Base-by-base conservation (phyloP, 1,140 invertebrate genomes). In the Heliconius himera region DNA sequence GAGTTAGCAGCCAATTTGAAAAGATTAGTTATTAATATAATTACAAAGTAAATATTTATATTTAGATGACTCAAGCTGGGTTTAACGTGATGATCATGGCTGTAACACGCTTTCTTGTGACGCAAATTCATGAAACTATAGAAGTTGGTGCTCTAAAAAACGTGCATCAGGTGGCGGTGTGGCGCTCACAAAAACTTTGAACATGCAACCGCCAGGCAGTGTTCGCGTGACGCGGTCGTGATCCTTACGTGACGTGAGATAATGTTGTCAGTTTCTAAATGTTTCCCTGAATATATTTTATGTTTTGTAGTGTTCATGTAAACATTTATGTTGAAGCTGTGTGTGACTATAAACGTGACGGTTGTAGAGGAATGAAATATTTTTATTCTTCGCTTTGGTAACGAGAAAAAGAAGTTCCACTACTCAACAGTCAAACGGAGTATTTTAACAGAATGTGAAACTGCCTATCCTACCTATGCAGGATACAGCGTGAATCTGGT, bases 161-260 rank as follows among this genome's bases (percentile, higher is more conserved):
- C 56, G 49, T 74, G 72, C 56, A 74, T 81, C 29, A 77, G 66
- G 49, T 54, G 66, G 29, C 74, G 38, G 8, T 46, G 54, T 60
- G 54, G 54, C 60, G 1, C n/a, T 36, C 33, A 66, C 56, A 85
- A 83, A 85, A 82, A 60, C 66, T 29, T 66, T 29, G 74, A 33
- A 70, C 84, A 85, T 82, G 83, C 82, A 76, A 76, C 72, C 51
- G 66, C 13, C 71, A 77, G 78, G 70, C 79, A 80, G 77, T 73
- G 71, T 33, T 79, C 78, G 85, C 88, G 88, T 91, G 89, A 85
- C 81, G 78, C 75, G 70, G 82, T 84, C 87, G 87, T 91, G 89
- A 87, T 82, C 79, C 76, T 76, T 76, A 80, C 87, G 81, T 90
- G 89, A 86, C 85, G 81, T 82, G 77, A 16, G 60, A 26, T 9